phyloP scores from a whole-genome alignment of 2,113 vertebrate genomes.

The Amblyopsis rosae region DNA sequence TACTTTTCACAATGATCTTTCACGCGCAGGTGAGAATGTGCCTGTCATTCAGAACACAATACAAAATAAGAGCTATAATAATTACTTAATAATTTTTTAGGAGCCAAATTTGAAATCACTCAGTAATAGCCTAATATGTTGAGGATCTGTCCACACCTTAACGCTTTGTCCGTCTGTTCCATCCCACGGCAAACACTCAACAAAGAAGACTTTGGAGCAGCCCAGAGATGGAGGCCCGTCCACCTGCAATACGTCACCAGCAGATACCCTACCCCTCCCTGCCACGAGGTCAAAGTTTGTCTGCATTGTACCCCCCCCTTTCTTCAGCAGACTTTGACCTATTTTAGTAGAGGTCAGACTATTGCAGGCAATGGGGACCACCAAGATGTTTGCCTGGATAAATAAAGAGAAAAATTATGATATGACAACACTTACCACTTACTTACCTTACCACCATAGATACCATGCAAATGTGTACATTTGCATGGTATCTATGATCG shows the following conservation, averaged over 20 bases:
- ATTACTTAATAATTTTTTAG: too few species aligned
- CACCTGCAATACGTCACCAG: slow-evolving; percentile 63
- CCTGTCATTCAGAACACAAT: too few species aligned
- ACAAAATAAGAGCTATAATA: too few species aligned
- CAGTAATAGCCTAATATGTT: not conserved
- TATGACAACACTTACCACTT: not conserved
- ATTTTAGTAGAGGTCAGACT: slow-evolving; percentile 48
- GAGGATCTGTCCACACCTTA: slow-evolving; percentile 35
- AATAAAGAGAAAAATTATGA: not conserved
- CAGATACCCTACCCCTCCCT: not conserved
- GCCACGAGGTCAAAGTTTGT: slow-evolving; percentile 27
- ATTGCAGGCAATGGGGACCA: slow-evolving; percentile 57
- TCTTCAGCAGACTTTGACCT: slow-evolving; percentile 39
- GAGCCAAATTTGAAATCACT: too few species aligned
- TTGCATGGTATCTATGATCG: too few species aligned
- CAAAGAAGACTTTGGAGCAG: slow-evolving; percentile 63
- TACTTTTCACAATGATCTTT: too few species aligned
- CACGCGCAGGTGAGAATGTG: too few species aligned
- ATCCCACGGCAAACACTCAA: slow-evolving; percentile 64
- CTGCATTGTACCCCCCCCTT: slow-evolving; percentile 48
- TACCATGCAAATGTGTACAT: not conserved
- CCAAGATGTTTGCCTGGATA: slow-evolving; percentile 61
- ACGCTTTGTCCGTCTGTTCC: slow-evolving; percentile 32
- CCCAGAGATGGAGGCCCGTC: slow-evolving; percentile 31
- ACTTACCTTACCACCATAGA: not conserved